phyloP scores from a whole-genome alignment of 2,888 invertebrate genomes.

The Bhutanitis thaidina region DNA sequence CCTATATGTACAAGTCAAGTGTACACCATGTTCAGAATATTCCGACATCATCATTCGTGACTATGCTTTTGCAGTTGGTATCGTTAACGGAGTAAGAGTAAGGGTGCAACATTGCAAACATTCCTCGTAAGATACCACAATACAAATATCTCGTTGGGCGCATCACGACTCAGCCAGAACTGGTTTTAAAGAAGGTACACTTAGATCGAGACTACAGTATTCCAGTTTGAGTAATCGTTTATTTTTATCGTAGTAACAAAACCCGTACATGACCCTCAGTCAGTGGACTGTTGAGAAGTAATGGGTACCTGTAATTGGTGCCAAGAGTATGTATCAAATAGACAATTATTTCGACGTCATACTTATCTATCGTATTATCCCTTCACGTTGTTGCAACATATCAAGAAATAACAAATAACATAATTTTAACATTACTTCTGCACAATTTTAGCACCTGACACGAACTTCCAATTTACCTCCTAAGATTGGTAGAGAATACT shows the following conservation, averaged over 20 bases:
- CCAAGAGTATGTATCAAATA: too few species aligned
- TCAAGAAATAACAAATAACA: too few species aligned
- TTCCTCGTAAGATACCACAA: neutral
- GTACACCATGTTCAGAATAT: neutral
- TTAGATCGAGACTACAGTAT: neutral
- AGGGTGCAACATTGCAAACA: neutral
- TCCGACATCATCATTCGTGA: neutral
- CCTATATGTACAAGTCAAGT: neutral
- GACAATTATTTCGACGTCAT: too few species aligned
- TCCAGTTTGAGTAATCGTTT: neutral
- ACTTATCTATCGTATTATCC: too few species aligned
- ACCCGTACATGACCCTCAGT: too few species aligned
- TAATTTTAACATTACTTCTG: too few species aligned
- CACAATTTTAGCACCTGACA: too few species aligned
- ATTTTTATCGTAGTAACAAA: neutral
- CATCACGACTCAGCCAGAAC: neutral
- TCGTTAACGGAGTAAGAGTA: neutral
- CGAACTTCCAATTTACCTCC: too few species aligned
- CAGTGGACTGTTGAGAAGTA: too few species aligned
- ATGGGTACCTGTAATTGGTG: too few species aligned
- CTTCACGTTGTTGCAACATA: too few species aligned
- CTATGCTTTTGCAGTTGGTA: neutral
- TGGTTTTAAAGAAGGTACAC: neutral
- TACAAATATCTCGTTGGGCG: neutral
- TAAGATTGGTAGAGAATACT: too few species aligned